Base-by-base conservation (phyloP, 2,888 invertebrate species). In the Idaea biselata region DNA sequence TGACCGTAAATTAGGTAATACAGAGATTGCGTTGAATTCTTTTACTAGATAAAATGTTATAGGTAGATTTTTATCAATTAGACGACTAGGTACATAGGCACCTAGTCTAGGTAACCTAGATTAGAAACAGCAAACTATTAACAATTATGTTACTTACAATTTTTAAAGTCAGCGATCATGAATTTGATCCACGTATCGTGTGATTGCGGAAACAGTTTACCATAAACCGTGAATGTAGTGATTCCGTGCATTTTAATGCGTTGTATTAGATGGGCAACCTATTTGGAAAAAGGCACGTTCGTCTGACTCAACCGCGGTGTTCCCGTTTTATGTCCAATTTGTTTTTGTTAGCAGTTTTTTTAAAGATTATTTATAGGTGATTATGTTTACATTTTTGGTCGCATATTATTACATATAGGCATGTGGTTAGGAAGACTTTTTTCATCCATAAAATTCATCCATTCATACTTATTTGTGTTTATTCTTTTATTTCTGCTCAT, bases 161-260 rank as follows among this genome's bases (percentile, higher is more conserved):
- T 8, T 44, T 7, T 8, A 14, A 8, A 8, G 33, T 11, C 7
- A 33, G 33, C 14, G 14, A 66, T 72, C 65, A 76, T 74, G 77
- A 79, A 86, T 82, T 78, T 80, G 64, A 71, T 65, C 67, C 82
- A 77, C 83, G 83, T 80, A 70, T 68, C 60, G 63, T 53, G 58
- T 63, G 58, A 59, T 56, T 44, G 18, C 56, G 56, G 88, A 87
- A 82, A 80, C 81, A 78, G 83, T 86, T 73, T 44, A 44, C 8
- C 44, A 80, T 78, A 74, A 72, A 72, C 67, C 68, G 62, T 65
- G 63, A 65, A 60, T 66, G 69, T 61, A 61, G 63, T 63, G 75
- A 78, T 81, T 79, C 78, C 77, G 73, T 74, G 78, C 80, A 81
- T 81, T 76, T 68, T 77, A 78, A 78, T 77, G 18, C 16, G 44